Evolutionary conservation across 2,113 vertebrate species (phyloP).

Genomic region (Pristiophorus japonicus): DNA sequence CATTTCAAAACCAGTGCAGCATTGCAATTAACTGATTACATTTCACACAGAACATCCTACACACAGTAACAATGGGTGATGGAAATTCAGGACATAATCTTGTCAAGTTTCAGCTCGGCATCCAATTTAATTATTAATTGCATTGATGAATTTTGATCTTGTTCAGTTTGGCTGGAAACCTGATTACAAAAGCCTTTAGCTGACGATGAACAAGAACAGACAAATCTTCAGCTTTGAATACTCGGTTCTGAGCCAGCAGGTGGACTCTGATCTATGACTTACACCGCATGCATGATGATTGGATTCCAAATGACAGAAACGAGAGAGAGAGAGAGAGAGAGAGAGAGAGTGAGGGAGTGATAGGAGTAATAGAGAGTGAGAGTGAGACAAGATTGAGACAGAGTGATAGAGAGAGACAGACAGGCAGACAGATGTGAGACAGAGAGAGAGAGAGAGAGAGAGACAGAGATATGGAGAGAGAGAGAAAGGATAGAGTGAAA

Average conservation of each 20-base stretch:
- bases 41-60: too few species aligned
- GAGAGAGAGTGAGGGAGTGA: too few species aligned
- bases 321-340: background rate
- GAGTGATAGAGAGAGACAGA: too few species aligned
- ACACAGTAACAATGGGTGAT: background rate
- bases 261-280: background rate
- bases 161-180: background rate
- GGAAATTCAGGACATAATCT: background rate
- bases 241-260: background rate
- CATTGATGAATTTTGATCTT: background rate
- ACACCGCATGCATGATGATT: background rate
- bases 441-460: too few species aligned
- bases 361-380: too few species aligned
- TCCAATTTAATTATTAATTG: background rate
- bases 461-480: too few species aligned
- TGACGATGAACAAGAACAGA: background rate
- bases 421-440: too few species aligned
- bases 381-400: too few species aligned
- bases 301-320: background rate
- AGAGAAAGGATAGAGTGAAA: too few species aligned
- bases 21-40: background rate
- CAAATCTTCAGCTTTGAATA: background rate
- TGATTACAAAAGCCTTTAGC: background rate
- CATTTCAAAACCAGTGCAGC: background rate
- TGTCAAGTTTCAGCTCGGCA: background rate